phyloP scores from a whole-genome alignment of 2,797 vertebrate species.

The Scleropages formosus region DNA sequence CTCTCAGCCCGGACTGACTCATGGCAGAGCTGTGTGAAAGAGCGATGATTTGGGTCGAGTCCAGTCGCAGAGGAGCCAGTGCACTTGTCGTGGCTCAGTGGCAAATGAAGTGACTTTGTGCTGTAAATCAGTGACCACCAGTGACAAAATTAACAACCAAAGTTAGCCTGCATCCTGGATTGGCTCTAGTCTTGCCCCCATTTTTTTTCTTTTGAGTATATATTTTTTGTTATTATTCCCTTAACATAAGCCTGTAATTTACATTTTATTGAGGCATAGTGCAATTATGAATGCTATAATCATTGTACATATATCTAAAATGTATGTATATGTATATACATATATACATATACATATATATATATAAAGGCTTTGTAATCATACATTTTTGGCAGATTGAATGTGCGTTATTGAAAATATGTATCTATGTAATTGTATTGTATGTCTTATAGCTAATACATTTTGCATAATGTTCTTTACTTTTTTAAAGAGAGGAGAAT shows the following conservation, averaged over 20 bases:
- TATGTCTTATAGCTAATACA: slow-evolving; percentile 88
- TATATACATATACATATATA: slow-evolving; percentile 37
- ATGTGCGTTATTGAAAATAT: slow-evolving; percentile 92
- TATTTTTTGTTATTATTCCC: slow-evolving; percentile 57
- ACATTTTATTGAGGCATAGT: slow-evolving; percentile 83
- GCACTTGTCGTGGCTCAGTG: slow-evolving; percentile 36
- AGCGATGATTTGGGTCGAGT: slow-evolving; percentile 19
- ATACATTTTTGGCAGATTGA: slow-evolving; percentile 89
- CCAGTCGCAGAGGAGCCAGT: slow-evolving; percentile 42
- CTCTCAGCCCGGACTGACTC: slow-evolving; percentile 31
- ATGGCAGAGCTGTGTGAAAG: slow-evolving; percentile 6
- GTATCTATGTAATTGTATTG: slow-evolving; percentile 93
- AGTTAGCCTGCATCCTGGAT: slow-evolving; percentile 66
- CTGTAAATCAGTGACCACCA: slow-evolving; percentile 42
- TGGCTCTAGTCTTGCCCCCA: slow-evolving; percentile 52
- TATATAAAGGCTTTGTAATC: slow-evolving; percentile 84
- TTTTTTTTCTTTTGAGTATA: slow-evolving; percentile 48
- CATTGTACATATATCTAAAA: slow-evolving; percentile 82
- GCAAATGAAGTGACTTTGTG: slow-evolving; percentile 3
- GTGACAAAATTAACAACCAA: slow-evolving; percentile 64
- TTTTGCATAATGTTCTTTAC: slow-evolving; percentile 85
- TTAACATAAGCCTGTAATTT: slow-evolving; percentile 79
- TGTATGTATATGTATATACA: slow-evolving; percentile 28
- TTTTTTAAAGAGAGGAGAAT: slow-evolving; percentile 84
- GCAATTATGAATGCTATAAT: slow-evolving; percentile 91